These are phyloP conservation scores for Microhierax caerulescens DNA, from an alignment of 2,797 vertebrate species.

Conservation along the genomic window DNA sequence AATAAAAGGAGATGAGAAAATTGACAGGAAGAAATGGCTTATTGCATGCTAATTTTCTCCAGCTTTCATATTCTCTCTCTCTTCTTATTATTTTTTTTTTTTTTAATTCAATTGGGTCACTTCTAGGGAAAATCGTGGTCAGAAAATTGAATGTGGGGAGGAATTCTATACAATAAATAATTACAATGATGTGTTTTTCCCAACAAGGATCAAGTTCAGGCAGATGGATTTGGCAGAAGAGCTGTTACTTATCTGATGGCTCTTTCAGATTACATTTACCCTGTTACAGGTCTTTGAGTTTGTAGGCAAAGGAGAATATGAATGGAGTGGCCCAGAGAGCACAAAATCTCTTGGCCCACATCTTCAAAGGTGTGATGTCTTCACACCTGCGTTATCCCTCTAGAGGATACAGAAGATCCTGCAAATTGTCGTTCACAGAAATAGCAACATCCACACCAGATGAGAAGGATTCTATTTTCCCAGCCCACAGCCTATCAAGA, in stretches of 20 bases:
- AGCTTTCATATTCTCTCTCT: not conserved
- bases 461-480: not conserved
- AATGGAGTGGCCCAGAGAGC: not conserved
- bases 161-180: constrained; percentile 1
- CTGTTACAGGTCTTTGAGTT: not conserved
- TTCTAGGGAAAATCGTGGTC: not conserved
- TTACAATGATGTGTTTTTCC: not conserved
- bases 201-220: not conserved
- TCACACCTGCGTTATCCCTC: not conserved
- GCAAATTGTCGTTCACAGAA: not conserved
- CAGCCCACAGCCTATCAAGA: not conserved
- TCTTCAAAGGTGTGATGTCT: not conserved
- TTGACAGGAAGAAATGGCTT: constrained; percentile 48
- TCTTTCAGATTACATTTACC: not conserved
- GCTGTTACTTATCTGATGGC: not conserved
- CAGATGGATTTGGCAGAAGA: constrained; percentile 12
- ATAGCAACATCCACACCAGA: not conserved
- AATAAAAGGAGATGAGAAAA: constrained; percentile 48
- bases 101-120: not conserved
- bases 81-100: fast-evolving
- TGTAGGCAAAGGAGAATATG: not conserved
- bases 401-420: not conserved
- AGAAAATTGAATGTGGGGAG: not conserved
- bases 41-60: constrained; percentile 49
- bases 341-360: not conserved